phyloP scores from a whole-genome alignment of 2,888 invertebrate species.

The Syrista parreyssii region DNA sequence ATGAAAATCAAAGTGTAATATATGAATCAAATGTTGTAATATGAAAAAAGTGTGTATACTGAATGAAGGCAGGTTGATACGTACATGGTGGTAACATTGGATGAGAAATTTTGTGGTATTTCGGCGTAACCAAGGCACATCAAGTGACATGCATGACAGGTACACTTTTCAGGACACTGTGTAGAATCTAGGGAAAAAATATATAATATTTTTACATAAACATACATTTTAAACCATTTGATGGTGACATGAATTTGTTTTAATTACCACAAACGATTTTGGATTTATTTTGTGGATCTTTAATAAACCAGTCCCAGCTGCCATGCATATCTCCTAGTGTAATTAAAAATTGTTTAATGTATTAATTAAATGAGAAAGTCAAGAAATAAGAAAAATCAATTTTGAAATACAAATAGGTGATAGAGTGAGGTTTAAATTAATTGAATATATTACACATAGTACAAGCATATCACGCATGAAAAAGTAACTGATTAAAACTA shows the following conservation, averaged over 20 bases:
- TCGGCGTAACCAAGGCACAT: conserved; percentile 44
- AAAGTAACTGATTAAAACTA: background rate
- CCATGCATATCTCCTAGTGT: conserved; percentile 53
- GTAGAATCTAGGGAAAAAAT: conserved; percentile 36
- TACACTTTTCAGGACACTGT: conserved; percentile 31
- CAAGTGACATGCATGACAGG: conserved; percentile 46
- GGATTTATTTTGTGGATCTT: conserved; percentile 8
- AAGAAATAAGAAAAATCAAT: background rate
- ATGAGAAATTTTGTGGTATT: conserved; percentile 54
- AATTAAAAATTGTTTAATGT: background rate
- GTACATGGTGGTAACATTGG: conserved; percentile 54
- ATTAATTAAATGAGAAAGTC: background rate
- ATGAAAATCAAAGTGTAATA: conserved; percentile 23
- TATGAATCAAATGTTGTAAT: background rate
- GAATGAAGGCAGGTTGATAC: conserved; percentile 18
- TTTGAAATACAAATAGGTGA: no score
- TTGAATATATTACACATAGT: no score
- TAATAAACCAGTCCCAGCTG: conserved; percentile 46
- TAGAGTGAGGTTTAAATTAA: no score
- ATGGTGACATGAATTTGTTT: conserved; percentile 2
- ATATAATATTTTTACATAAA: background rate
- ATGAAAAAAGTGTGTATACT: background rate
- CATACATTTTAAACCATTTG: background rate
- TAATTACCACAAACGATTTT: conserved; percentile 6
- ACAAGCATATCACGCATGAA: background rate